Evolutionary conservation across 1,140 invertebrate genomes (phyloP).

Genomic region (Drepana arcuata): DNA sequence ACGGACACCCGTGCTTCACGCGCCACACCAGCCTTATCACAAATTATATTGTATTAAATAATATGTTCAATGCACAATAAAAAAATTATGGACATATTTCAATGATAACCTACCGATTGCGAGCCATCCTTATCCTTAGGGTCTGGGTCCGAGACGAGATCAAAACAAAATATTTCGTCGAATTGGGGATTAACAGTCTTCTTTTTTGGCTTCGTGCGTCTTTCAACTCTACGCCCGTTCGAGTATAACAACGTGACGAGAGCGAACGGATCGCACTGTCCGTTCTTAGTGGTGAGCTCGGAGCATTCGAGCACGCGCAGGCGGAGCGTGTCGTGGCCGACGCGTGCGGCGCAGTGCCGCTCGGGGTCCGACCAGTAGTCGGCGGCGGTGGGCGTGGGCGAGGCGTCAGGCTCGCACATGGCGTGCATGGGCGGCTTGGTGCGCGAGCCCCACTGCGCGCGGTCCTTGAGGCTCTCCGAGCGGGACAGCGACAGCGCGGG

Average conservation of each 20-base stretch:
- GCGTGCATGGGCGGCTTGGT: slow-evolving; percentile 54
- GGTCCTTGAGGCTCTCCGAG: slow-evolving; percentile 60
- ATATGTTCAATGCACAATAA: too few relatives aligned
- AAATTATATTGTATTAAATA: too few relatives aligned
- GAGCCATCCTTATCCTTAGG: slow-evolving; percentile 69
- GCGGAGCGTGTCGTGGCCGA: slow-evolving; percentile 64
- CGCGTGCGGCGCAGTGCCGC: slow-evolving; percentile 55
- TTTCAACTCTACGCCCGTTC: slow-evolving; percentile 86
- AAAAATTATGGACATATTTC: too few relatives aligned
- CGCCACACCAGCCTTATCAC: slow-evolving; percentile 53
- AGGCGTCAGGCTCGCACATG: slow-evolving; percentile 50
- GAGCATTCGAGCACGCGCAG: slow-evolving; percentile 85
- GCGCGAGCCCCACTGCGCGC: slow-evolving; percentile 46
- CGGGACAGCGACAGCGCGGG: slow-evolving; percentile 50
- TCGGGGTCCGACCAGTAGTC: slow-evolving; percentile 68
- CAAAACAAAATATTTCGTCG: slow-evolving; percentile 91
- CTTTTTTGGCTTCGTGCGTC: slow-evolving; percentile 88
- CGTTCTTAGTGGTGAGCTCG: slow-evolving; percentile 90
- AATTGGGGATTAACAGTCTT: slow-evolving; percentile 92
- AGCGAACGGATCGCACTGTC: slow-evolving; percentile 92
- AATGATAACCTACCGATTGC: slow-evolving; percentile 72
- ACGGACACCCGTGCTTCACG: slow-evolving; percentile 84
- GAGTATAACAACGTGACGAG: slow-evolving; percentile 84
- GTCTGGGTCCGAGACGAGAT: slow-evolving; percentile 78
- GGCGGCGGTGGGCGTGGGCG: slow-evolving; percentile 56